phyloP scores from a whole-genome alignment of 1,140 invertebrate species.

The Caerostris extrusa region DNA sequence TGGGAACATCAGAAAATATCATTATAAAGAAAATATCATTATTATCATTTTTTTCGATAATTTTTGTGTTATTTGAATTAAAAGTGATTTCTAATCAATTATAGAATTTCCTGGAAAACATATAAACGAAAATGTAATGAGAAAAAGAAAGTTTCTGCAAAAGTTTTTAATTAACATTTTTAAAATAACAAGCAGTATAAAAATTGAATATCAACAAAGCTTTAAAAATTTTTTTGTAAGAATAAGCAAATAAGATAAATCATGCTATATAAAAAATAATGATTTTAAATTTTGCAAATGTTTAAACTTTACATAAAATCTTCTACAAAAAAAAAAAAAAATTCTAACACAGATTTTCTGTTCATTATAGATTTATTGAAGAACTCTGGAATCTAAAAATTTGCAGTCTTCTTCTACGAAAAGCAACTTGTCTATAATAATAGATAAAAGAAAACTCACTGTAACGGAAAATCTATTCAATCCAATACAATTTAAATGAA shows the following conservation, averaged over 20 bases:
- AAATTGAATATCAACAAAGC: no score
- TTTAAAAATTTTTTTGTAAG: background rate
- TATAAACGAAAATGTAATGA: no score
- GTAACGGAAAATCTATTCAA: background rate
- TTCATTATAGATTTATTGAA: background rate
- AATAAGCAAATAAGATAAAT: background rate
- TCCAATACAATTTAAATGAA: background rate
- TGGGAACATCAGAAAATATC: no score
- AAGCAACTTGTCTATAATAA: background rate
- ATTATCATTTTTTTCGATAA: no score
- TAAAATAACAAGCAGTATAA: no score
- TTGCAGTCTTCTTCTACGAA: background rate
- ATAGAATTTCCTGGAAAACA: no score
- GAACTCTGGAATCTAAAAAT: background rate
- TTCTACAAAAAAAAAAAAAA: background rate
- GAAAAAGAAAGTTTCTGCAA: no score
- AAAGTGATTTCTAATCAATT: no score
- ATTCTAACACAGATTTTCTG: background rate
- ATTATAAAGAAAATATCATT: no score
- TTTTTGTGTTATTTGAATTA: no score
- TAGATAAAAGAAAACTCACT: background rate
- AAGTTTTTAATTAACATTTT: no score
- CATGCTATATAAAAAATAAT: background rate
- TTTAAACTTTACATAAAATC: background rate
- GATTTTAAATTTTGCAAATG: background rate